Evolutionary conservation across 1,140 invertebrate genomes (phyloP), one percentile per base, ranked within the genome.

Genomic region (Coboldia fuscipes): DNA sequence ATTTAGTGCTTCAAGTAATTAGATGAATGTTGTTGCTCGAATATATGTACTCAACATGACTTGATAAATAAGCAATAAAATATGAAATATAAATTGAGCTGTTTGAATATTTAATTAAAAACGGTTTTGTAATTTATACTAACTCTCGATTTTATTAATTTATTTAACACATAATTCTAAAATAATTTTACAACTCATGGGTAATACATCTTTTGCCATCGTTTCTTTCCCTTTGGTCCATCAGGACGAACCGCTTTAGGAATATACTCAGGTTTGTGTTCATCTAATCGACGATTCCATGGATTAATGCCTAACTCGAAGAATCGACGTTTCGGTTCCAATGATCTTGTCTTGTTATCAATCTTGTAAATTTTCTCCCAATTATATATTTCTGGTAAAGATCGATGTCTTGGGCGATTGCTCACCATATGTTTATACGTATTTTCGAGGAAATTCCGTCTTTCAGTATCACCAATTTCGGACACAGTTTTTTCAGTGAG

Each of bases 321-420:
- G 39, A 65, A 70, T 30, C 73, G 60, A 16, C 61, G 54, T 45
- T 58, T 71, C n/a, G 67, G 61, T 39, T 80, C 75, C 49, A 72
- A 46, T 24, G 64, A 63, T 36, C 72, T 56, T 1, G 68, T 75
- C 12, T 75, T 63, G 38, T 68, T 46, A 42, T 71, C 51, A 24
- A 78, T 68, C 47, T 78, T 72, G 44, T 78, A 86, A 34, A 84
- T 72, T 31, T 65, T 65, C 41, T 82, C 75, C 78, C 78, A 86
- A 31, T 67, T 41, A 40, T 75, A 75, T 21, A 72, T 58, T 58
- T 84, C 76, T 19, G 75, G 69, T 19, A 54, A 9, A n/a, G 4
- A n/a, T 22, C 61, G 59, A 41, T 70, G 62, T 31, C 66, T 63
- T 0, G 65, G 64, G 43, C 72, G 60, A 45, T 76, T 74, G 2